Evolutionary conservation across 2,113 vertebrate genomes (phyloP), one percentile per base, ranked within the genome.

Genomic region (Mugil cephalus): DNA sequence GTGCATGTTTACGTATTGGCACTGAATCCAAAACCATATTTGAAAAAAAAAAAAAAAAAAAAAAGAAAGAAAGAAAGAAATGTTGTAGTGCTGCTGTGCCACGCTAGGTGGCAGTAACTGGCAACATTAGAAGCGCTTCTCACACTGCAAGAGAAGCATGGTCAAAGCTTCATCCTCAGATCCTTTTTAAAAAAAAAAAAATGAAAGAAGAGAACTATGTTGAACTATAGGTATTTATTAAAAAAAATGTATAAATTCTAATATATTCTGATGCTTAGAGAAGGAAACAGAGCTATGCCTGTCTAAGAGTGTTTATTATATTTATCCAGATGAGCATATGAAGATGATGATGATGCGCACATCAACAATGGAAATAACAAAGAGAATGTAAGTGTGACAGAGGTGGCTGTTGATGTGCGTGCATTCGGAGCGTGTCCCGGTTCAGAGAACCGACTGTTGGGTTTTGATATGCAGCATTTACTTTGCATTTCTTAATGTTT

Each of bases 71-170:
- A n/a, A n/a, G n/a, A n/a, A 47, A 21, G 77, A 85, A 74, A 79
- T 62, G 77, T 82, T 84, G 84, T 93, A 93, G 91, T 90, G 77
- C 90, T 85, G 80, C 89, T 89, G 47, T 84, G 81, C 65, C 84
- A 91, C 93, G 86, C 84, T 93, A 94, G 94, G 92, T 93, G 94
- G 92, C 89, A 89, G 86, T 89, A 89, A 90, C 63, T 73, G 30
- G 84, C 89, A 90, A 89, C 43, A 77, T 80, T 88, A 54, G 66
- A 40, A 75, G 74, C 47, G 42, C 69, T 69, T 77, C 50, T 80
- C 65, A 45, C 73, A 72, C 70, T 64, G 63, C 80, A 79, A 70
- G 74, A 56, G 42, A 58, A 63, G 87, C 90, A 91, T 89, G 90
- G 74, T 86, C 42, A 80, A 71, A 48, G 45, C 63, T 43, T 52